Evolutionary conservation across 2,113 vertebrate genomes (phyloP).

Genomic region (Ceuthmochares aereus): DNA sequence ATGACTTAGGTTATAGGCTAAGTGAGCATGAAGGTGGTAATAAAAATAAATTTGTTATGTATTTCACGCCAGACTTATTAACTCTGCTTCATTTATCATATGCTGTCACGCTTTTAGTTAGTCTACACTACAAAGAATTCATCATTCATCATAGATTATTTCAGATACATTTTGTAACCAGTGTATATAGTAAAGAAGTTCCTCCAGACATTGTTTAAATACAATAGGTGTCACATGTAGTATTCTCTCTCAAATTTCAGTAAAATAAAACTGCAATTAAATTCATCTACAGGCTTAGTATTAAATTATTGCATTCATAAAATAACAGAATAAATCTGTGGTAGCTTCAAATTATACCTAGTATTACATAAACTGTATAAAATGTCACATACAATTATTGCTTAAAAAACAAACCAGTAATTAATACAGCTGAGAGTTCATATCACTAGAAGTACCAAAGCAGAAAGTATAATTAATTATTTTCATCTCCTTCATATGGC

Average conservation of each 20-base stretch:
- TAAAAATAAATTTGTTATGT: constrained; percentile 8
- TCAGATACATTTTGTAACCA: neutral
- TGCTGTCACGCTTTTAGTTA: neutral
- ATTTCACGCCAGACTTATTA: neutral
- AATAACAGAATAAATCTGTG: constrained; percentile 35
- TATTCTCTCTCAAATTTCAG: constrained; percentile 17
- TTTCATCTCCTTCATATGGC: constrained; percentile 31
- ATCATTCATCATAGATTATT: neutral
- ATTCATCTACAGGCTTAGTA: constrained; percentile 8
- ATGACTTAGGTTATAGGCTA: neutral
- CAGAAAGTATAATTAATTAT: constrained; percentile 59
- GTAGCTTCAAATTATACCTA: constrained; percentile 39
- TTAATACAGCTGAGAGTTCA: constrained; percentile 43
- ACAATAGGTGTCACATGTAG: neutral
- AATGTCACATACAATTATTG: constrained; percentile 45
- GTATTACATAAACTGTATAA: neutral
- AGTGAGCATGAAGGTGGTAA: neutral
- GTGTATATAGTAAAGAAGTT: neutral
- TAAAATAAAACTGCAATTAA: constrained; percentile 22
- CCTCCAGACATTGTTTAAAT: neutral
- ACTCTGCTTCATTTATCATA: neutral
- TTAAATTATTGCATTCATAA: constrained; percentile 14
- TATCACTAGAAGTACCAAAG: constrained; percentile 27
- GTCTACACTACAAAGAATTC: neutral
- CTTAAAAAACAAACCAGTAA: constrained; percentile 38